phyloP scores from a whole-genome alignment of 2,113 vertebrate species.

The Saccopteryx bilineata region DNA sequence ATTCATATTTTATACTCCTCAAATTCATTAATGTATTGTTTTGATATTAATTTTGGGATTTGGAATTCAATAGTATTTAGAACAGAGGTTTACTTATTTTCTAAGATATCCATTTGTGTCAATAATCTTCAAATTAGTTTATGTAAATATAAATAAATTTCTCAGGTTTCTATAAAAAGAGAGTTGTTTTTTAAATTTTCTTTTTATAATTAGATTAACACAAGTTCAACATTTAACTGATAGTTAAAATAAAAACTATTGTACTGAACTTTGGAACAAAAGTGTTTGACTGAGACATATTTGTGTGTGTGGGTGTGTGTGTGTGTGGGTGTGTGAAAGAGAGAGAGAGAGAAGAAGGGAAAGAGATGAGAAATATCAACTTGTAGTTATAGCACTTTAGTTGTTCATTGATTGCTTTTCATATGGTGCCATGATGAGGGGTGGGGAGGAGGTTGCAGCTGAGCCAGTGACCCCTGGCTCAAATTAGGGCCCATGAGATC shows the following conservation, averaged over 20 bases:
- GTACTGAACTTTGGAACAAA: slow-evolving; percentile 6
- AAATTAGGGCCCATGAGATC: too few relatives aligned
- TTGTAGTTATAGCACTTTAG: too few relatives aligned
- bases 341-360: too few relatives aligned
- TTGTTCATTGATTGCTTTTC: too few relatives aligned
- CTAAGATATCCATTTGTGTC: not conserved
- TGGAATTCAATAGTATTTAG: slow-evolving; percentile 8
- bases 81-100: slow-evolving; percentile 42
- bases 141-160: slow-evolving; percentile 21
- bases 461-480: too few relatives aligned
- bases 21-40: slow-evolving; percentile 16
- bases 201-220: not conserved
- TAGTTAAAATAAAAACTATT: slow-evolving; percentile 42
- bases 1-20: not conserved
- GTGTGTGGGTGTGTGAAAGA: too few relatives aligned
- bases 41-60: slow-evolving; percentile 31
- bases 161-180: not conserved
- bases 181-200: not conserved
- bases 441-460: too few relatives aligned
- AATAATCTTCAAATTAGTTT: slow-evolving; percentile 13
- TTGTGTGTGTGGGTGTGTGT: too few relatives aligned
- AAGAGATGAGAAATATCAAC: too few relatives aligned
- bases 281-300: not conserved
- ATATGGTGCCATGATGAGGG: too few relatives aligned
- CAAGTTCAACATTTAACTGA: not conserved